These are phyloP conservation scores for Apamea sordens DNA, from an alignment of 2,888 invertebrate genomes.

Conservation along the genomic window DNA sequence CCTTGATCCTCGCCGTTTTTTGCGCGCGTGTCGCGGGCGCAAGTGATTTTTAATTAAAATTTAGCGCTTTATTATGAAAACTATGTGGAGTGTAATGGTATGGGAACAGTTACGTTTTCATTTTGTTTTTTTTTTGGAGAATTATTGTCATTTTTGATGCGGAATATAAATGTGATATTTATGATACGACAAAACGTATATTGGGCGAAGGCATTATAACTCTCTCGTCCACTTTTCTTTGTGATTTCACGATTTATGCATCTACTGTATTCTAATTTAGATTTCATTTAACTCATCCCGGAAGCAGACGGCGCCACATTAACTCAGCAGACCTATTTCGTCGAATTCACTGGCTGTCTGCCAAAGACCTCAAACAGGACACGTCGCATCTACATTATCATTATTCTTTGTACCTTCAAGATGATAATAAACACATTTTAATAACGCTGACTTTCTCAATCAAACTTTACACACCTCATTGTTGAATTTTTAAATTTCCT, in stretches of 20 bases:
- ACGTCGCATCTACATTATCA: conserved; percentile 17
- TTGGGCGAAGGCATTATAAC: no score
- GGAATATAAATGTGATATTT: conserved; percentile 23
- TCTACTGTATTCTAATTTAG: conserved; percentile 18
- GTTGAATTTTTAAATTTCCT: conserved; percentile 82
- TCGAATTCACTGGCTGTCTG: conserved; percentile 30
- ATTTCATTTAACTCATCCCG: conserved; percentile 24
- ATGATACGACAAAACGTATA: background rate
- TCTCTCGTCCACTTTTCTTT: background rate
- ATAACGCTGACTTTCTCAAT: conserved; percentile 68
- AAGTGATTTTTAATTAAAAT: conserved; percentile 86
- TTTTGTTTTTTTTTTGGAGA: conserved; percentile 31
- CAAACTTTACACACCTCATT: conserved; percentile 71
- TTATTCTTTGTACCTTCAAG: conserved; percentile 9
- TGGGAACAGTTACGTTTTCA: conserved; percentile 39
- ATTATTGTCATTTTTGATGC: conserved; percentile 27
- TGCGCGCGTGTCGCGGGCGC: conserved; percentile 72
- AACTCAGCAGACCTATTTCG: conserved; percentile 13
- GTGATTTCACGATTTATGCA: background rate
- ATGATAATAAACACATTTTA: conserved; percentile 46
- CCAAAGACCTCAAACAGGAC: conserved; percentile 31
- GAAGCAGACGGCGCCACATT: conserved; percentile 20
- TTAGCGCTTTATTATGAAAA: conserved; percentile 86
- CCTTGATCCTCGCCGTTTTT: conserved; percentile 76
- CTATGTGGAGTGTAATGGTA: conserved; percentile 75